These are phyloP conservation scores for Gobio gobio DNA, from an alignment of 2,113 vertebrate species.

Conservation along the genomic window DNA sequence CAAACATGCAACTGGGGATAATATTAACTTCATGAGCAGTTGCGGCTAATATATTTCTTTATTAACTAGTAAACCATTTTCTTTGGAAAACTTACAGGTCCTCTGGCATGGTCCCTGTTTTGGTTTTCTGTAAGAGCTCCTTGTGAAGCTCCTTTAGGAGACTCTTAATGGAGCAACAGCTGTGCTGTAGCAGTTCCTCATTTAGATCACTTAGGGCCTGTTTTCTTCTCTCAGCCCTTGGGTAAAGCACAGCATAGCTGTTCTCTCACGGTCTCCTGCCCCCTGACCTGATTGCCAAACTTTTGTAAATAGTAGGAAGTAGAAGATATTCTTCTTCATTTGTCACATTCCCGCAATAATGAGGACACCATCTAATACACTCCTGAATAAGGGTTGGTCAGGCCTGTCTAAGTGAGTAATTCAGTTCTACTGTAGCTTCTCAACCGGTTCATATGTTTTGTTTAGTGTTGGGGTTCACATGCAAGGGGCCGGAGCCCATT, in stretches of 20 bases:
- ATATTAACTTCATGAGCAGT: not conserved
- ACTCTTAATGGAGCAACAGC: constrained; percentile 75
- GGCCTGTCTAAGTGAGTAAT: not conserved
- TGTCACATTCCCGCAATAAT: constrained; percentile 44
- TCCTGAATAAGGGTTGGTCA: not conserved
- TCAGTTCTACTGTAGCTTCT: not conserved
- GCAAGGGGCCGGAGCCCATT: not conserved
- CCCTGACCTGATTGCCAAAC: constrained; percentile 73
- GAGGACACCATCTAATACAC: constrained; percentile 23
- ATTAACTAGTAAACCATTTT: constrained; percentile 13
- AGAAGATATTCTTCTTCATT: constrained; percentile 61
- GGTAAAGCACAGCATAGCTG: not conserved
- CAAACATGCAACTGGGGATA: not conserved
- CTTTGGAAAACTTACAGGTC: constrained; percentile 21
- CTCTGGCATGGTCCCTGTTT: constrained; percentile 60
- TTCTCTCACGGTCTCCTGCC: constrained; percentile 57
- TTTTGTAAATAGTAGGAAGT: constrained; percentile 67
- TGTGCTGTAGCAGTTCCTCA: constrained; percentile 74
- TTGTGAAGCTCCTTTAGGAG: constrained; percentile 66
- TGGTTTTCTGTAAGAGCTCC: constrained; percentile 59
- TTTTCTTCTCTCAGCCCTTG: not conserved
- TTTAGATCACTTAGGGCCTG: constrained; percentile 72
- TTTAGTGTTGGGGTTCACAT: not conserved
- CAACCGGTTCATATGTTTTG: not conserved
- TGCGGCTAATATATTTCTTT: not conserved